Evolutionary conservation across 2,797 vertebrate species (phyloP).

Genomic region (Phataginus tricuspis): DNA sequence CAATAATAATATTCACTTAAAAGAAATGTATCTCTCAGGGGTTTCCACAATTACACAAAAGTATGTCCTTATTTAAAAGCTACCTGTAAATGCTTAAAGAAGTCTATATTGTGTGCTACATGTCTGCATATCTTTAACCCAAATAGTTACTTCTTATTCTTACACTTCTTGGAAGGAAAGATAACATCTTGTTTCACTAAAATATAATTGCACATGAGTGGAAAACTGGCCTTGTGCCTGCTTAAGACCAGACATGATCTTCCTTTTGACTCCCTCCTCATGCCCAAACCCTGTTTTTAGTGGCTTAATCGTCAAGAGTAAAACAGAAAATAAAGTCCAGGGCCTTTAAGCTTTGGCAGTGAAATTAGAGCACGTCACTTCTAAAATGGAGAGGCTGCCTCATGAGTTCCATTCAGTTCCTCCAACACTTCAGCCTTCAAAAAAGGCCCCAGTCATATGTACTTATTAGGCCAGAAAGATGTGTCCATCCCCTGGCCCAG

Average conservation of each 20-base stretch:
- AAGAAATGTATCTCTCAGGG: slow-evolving; percentile 53
- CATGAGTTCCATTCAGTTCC: not conserved
- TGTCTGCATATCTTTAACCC: not conserved
- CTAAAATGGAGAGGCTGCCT: not conserved
- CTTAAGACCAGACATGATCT: not conserved
- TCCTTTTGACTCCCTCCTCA: not conserved
- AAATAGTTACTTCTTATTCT: not conserved
- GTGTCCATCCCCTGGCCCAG: no score
- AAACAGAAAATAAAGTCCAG: not conserved
- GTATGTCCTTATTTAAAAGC: slow-evolving; percentile 39
- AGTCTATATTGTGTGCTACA: not conserved
- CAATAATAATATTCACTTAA: slow-evolving; percentile 59
- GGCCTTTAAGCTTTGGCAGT: not conserved
- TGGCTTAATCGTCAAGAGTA: not conserved
- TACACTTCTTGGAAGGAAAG: not conserved
- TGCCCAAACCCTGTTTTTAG: not conserved
- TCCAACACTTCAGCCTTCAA: not conserved
- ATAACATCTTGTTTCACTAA: not conserved
- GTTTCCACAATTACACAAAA: slow-evolving; percentile 67
- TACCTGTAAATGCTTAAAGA: slow-evolving; percentile 31
- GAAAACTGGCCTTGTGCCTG: not conserved
- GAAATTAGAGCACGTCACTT: not conserved
- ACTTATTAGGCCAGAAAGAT: not conserved
- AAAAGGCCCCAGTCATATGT: not conserved
- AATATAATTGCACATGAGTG: not conserved